phyloP scores from a whole-genome alignment of 2,888 invertebrate genomes.

The Argynnis bischoffii region DNA sequence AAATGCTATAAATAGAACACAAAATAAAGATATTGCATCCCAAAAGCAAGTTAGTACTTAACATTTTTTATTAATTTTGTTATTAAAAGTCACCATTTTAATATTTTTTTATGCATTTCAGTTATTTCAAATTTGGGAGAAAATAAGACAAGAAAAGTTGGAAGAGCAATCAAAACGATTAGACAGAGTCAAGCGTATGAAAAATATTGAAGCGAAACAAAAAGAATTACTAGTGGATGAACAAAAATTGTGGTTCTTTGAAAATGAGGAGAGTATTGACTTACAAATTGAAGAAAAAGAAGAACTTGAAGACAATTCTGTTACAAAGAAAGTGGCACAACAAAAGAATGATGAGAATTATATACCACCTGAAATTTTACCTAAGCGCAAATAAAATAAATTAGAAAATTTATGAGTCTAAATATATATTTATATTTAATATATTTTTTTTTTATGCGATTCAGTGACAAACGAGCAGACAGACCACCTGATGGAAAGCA shows the following conservation, averaged over 20 bases:
- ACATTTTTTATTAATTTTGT: neutral
- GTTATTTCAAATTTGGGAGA: conserved; percentile 83
- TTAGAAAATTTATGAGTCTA: neutral
- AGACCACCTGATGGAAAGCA: no score
- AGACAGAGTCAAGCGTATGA: conserved; percentile 79
- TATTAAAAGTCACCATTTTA: neutral
- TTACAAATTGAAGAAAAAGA: conserved; percentile 85
- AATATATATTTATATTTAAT: no score
- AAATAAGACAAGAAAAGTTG: conserved; percentile 80
- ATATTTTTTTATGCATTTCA: conserved; percentile 52
- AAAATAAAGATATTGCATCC: conserved; percentile 80
- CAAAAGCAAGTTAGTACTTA: conserved; percentile 76
- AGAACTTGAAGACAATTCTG: conserved; percentile 53
- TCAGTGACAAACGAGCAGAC: no score
- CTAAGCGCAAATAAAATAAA: conserved; percentile 57
- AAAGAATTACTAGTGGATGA: conserved; percentile 78
- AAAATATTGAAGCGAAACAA: conserved; percentile 76
- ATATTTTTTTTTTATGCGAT: no score
- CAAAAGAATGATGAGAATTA: conserved; percentile 83
- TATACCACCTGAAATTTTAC: conserved; percentile 86
- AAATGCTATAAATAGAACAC: conserved; percentile 78
- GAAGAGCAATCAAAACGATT: conserved; percentile 82
- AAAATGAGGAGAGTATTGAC: conserved; percentile 89
- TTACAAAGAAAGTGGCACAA: conserved; percentile 72
- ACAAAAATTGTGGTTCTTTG: conserved; percentile 91